These are phyloP conservation scores for Micrasema longulum DNA, from an alignment of 1,140 invertebrate species.

Conservation along the genomic window DNA sequence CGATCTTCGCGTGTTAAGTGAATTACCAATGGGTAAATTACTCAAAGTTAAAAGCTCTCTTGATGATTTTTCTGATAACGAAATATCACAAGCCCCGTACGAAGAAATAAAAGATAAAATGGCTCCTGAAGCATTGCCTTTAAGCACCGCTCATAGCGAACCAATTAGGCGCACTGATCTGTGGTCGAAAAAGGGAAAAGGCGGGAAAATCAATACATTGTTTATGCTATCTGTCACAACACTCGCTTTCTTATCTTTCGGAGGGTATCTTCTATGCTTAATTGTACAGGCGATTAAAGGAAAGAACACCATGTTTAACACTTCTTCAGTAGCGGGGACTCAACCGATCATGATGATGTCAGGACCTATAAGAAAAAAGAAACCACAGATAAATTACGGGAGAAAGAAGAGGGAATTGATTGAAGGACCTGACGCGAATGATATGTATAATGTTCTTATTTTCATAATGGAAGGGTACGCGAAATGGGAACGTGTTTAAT, in stretches of 20 bases:
- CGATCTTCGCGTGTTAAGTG: constrained; percentile 61
- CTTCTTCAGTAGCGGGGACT: constrained; percentile 56
- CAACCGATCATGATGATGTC: constrained; percentile 59
- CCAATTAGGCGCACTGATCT: constrained; percentile 59
- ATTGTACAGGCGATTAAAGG: constrained; percentile 77
- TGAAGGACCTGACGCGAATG: constrained; percentile 63
- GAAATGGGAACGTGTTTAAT: constrained; percentile 60
- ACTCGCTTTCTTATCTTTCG: constrained; percentile 81
- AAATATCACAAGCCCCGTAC: neutral
- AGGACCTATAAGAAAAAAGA: constrained; percentile 64
- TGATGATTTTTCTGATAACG: constrained; percentile 54
- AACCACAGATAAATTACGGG: constrained; percentile 61
- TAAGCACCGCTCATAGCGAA: constrained; percentile 58
- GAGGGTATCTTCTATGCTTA: constrained; percentile 80
- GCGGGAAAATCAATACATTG: constrained; percentile 72
- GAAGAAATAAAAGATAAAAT: constrained; percentile 12
- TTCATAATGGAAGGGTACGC: constrained; percentile 70
- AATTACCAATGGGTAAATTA: constrained; percentile 63
- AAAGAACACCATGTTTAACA: constrained; percentile 60
- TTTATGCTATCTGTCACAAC: constrained; percentile 80
- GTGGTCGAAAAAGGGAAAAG: constrained; percentile 57
- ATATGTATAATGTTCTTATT: constrained; percentile 66
- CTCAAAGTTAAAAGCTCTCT: constrained; percentile 62
- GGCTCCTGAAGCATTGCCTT: constrained; percentile 60
- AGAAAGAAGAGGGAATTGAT: constrained; percentile 58